Percentiles rank a stretch among this genome's conserved stretches.
Conservation (phyloP, 2,797 vertebrate species). For the Spondyliosoma cantharus region DNA sequence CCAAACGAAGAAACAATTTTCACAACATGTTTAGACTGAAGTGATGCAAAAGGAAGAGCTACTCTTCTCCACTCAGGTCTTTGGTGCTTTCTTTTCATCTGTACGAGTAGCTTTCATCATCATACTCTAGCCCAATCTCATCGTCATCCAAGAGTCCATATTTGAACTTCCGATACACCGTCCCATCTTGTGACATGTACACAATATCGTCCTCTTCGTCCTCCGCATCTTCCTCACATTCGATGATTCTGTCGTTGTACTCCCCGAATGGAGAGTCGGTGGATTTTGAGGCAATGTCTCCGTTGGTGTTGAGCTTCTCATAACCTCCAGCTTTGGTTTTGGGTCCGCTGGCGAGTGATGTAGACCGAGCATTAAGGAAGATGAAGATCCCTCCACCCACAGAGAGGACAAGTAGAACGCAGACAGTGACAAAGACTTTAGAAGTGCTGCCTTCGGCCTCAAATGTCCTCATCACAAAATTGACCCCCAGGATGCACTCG, state of each 20-base stretch:
- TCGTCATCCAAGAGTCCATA: constrained; percentile 91
- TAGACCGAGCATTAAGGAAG: constrained; percentile 81
- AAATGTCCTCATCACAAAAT: constrained; percentile 58
- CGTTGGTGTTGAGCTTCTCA: constrained; percentile 78
- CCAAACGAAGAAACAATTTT: constrained; percentile 5
- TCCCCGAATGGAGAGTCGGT: constrained; percentile 82
- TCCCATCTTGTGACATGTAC: constrained; percentile 95
- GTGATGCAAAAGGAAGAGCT: neutral
- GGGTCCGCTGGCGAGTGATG: constrained; percentile 15
- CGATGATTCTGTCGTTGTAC: constrained; percentile 83
- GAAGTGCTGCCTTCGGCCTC: constrained; percentile 42
- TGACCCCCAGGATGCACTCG: constrained; percentile 77
- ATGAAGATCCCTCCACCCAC: constrained; percentile 81
- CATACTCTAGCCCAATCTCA: constrained; percentile 93
- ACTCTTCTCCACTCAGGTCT: neutral
- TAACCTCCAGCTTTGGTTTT: constrained; percentile 82
- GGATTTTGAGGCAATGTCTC: constrained; percentile 45
- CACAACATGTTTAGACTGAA: neutral
- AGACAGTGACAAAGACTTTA: constrained; percentile 73
- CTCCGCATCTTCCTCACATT: constrained; percentile 75
- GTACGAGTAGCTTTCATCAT: constrained; percentile 90
- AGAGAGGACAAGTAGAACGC: constrained; percentile 81
- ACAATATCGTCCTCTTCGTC: constrained; percentile 88
- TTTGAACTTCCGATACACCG: constrained; percentile 92
- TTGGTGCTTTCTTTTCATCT: constrained; percentile 42